Percentiles rank a stretch among this genome's conserved stretches.
phyloP scores from a whole-genome alignment of 2,113 vertebrate species.

The Balaeniceps rex region DNA sequence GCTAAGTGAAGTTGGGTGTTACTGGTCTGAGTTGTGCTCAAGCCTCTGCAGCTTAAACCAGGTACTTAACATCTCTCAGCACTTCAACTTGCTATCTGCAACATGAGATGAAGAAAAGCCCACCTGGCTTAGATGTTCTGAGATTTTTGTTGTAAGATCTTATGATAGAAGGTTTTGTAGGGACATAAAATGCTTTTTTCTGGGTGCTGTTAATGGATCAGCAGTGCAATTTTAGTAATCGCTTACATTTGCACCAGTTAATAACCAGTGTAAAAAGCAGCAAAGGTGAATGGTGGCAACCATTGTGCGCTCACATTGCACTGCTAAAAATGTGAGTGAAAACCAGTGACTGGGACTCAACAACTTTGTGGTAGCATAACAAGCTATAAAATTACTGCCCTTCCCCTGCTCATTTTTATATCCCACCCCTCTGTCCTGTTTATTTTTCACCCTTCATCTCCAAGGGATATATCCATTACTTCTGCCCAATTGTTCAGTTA shows the following conservation, averaged over 20 bases:
- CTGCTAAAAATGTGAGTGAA: background rate
- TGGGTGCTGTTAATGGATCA: background rate
- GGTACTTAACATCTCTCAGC: background rate
- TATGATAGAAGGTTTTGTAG: background rate
- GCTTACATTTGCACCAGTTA: background rate
- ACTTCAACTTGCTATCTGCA: background rate
- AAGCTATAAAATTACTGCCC: background rate
- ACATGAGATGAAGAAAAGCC: background rate
- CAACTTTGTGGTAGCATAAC: background rate
- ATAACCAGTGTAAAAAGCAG: background rate
- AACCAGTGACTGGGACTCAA: background rate
- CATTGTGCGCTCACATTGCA: background rate
- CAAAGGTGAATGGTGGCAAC: background rate
- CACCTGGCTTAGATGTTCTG: background rate
- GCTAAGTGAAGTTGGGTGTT: background rate
- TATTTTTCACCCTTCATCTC: background rate
- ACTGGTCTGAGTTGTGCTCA: background rate
- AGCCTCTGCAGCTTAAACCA: background rate
- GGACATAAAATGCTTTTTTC: background rate
- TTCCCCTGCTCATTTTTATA: background rate
- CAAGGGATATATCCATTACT: background rate
- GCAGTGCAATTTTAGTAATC: background rate
- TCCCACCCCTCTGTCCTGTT: background rate
- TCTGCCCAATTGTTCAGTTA: background rate
- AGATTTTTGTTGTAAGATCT: background rate